Conservation (phyloP, 2,888 invertebrate species). For the Cyrtodaria siliqua region DNA sequence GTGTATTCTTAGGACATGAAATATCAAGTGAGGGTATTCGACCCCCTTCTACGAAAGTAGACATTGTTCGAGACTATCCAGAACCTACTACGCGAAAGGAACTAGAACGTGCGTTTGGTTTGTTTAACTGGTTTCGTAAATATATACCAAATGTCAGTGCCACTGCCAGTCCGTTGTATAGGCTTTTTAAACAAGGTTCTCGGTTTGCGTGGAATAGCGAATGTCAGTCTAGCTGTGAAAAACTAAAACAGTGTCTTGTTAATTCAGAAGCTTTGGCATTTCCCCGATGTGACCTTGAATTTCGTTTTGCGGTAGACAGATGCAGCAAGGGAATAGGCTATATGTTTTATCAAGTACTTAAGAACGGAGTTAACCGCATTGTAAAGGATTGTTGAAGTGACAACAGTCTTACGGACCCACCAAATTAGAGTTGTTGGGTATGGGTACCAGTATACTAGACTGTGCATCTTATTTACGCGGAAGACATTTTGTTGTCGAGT, state of each 20-base stretch:
- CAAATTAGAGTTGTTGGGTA: constrained; percentile 53
- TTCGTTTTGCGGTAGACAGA: constrained; percentile 56
- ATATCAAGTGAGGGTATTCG: constrained; percentile 41
- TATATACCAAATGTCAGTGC: constrained; percentile 44
- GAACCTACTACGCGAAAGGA: constrained; percentile 44
- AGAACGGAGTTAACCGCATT: constrained; percentile 17
- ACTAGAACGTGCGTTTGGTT: constrained; percentile 47
- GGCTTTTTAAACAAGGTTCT: constrained; percentile 34
- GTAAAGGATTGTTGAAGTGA: constrained; percentile 47
- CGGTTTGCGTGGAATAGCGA: constrained; percentile 38
- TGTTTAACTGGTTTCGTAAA: constrained; percentile 62
- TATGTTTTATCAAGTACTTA: constrained; percentile 57
- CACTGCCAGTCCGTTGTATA: constrained; percentile 24
- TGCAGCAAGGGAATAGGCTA: constrained; percentile 53
- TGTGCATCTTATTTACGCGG: constrained; percentile 49
- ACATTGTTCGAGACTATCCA: constrained; percentile 39
- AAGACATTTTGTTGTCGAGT: constrained; percentile 45
- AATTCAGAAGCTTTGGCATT: constrained; percentile 54
- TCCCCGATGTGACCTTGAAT: constrained; percentile 54
- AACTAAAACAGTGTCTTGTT: constrained; percentile 34
- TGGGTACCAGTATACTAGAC: constrained; percentile 51
- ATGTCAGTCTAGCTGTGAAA: constrained; percentile 34
- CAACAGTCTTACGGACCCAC: constrained; percentile 28
- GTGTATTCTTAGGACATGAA: constrained; percentile 55
- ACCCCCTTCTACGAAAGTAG: constrained; percentile 42